Conservation (phyloP, 1,140 invertebrate genomes). For the Elysia chlorotica region DNA sequence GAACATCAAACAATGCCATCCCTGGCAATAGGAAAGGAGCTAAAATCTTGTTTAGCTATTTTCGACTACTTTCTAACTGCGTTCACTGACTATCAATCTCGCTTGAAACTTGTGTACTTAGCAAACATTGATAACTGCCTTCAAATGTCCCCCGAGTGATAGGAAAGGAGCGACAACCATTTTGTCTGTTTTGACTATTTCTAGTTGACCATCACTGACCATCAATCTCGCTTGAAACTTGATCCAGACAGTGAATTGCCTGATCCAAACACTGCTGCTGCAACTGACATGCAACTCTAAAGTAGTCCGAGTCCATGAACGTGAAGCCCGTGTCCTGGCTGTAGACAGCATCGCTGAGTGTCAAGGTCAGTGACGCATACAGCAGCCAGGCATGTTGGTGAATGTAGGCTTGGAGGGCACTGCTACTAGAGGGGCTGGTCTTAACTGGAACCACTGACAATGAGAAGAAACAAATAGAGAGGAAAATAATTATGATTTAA, state of each 20-base stretch:
- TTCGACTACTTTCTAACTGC: too few species aligned
- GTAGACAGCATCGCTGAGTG: slow-evolving; percentile 47
- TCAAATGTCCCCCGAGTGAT: too few species aligned
- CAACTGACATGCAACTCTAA: slow-evolving; percentile 45
- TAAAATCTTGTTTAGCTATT: too few species aligned
- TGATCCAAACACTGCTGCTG: slow-evolving; percentile 52
- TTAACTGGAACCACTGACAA: too few species aligned
- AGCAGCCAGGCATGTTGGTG: slow-evolving; percentile 60
- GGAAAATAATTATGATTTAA: too few species aligned
- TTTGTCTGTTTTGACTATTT: not conserved
- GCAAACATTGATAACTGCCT: too few species aligned
- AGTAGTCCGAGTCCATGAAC: slow-evolving; percentile 40
- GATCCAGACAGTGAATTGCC: slow-evolving; percentile 48
- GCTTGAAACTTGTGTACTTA: too few species aligned
- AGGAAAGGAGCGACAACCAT: too few species aligned
- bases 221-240: slow-evolving; percentile 51
- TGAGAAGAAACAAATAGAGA: too few species aligned
- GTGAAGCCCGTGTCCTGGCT: slow-evolving; percentile 23
- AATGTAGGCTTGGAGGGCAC: slow-evolving; percentile 55
- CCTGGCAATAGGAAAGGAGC: too few species aligned
- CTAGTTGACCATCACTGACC: slow-evolving; percentile 28
- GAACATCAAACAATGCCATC: too few species aligned
- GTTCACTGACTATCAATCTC: too few species aligned
- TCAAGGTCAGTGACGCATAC: slow-evolving; percentile 52
- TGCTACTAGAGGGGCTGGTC: slow-evolving; percentile 47